Conservation (phyloP, 2,888 invertebrate species). For the Tenthredo amoena region DNA sequence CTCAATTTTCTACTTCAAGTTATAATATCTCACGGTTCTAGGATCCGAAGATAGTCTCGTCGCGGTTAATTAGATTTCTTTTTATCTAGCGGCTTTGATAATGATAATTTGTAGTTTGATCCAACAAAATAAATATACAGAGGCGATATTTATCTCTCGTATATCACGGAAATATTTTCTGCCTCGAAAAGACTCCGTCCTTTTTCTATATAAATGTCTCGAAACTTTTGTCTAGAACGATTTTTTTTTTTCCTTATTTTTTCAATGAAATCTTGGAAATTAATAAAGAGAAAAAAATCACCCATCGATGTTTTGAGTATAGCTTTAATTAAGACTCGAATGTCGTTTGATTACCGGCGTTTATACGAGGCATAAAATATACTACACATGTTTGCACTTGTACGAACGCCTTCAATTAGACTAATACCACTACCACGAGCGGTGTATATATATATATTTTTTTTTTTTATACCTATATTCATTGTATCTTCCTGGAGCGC, state of each 20-base stretch:
- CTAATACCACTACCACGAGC: not conserved
- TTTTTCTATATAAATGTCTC: not conserved
- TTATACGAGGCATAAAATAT: not conserved
- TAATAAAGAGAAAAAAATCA: not conserved
- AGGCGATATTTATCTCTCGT: not conserved
- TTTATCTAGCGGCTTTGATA: not conserved
- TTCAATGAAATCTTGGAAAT: not conserved
- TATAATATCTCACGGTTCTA: not conserved
- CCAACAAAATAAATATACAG: not conserved
- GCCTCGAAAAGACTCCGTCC: not conserved
- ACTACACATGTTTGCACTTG: conserved; percentile 3
- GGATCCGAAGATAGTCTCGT: not conserved
- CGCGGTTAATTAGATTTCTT: not conserved
- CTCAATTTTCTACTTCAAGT: not conserved
- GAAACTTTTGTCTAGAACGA: not conserved
- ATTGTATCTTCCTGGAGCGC: not conserved
- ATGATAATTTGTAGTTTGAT: not conserved
- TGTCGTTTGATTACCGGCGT: not conserved
- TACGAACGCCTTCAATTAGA: conserved; percentile 1
- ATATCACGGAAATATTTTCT: not conserved
- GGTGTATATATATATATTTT: not conserved
- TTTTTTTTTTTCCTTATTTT: not conserved
- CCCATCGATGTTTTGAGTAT: not conserved
- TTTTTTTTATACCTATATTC: not conserved
- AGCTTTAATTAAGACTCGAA: not conserved